Percentiles rank a stretch among this genome's conserved stretches.
phyloP scores from a whole-genome alignment of 2,113 vertebrate species.

The Peromyscus polionotus region DNA sequence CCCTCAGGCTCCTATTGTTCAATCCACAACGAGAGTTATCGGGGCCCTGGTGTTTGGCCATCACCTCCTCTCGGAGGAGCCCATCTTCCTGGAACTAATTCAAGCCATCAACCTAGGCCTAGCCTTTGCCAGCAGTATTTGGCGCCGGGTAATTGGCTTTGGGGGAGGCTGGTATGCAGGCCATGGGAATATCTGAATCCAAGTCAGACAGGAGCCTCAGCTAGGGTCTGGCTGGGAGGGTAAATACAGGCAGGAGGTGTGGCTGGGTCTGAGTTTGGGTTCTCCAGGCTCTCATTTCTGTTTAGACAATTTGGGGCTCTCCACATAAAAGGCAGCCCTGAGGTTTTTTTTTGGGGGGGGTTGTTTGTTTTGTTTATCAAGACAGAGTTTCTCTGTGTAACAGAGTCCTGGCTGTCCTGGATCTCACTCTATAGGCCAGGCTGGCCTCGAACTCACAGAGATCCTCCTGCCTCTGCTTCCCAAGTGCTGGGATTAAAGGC shows the following conservation, averaged over 20 bases:
- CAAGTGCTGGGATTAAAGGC: no score
- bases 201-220: background rate
- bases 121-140: slow-evolving; percentile 80
- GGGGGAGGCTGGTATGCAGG: background rate
- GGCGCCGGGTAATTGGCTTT: slow-evolving; percentile 79
- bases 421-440: no score
- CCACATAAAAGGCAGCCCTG: background rate
- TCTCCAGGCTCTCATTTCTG: background rate
- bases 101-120: slow-evolving; percentile 61
- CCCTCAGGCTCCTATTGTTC: slow-evolving; percentile 75
- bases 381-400: no score
- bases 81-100: slow-evolving; percentile 82
- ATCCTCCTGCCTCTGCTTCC: no score
- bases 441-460: no score
- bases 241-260: background rate
- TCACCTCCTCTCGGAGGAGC: slow-evolving; percentile 78
- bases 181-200: background rate
- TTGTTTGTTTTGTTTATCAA: no score
- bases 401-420: no score
- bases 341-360: no score
- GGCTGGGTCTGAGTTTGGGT: background rate
- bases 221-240: background rate
- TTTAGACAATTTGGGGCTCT: background rate
- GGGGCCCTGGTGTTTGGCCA: slow-evolving; percentile 81
- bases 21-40: slow-evolving; percentile 81